Percentiles rank a stretch among this genome's conserved stretches.
These are phyloP conservation scores for Callyntrura sp. DNA, from an alignment of 2,888 invertebrate species.

Conservation along the genomic window DNA sequence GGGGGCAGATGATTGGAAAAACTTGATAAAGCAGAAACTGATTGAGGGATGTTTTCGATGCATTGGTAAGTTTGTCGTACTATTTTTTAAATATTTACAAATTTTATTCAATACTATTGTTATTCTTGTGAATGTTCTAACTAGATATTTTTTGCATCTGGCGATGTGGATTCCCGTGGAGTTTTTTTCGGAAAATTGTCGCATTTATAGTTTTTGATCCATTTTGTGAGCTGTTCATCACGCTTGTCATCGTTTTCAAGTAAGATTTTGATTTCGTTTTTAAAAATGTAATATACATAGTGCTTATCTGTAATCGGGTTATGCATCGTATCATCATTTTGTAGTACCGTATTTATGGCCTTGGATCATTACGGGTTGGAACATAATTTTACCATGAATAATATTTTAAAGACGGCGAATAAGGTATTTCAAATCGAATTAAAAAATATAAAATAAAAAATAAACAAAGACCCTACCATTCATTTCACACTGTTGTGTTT, in stretches of 20 bases:
- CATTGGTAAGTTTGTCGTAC: conserved; percentile 87
- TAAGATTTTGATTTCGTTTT: too few species aligned
- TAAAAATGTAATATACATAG: too few species aligned
- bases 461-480: not conserved
- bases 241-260: conserved; percentile 99
- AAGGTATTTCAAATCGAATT: too few species aligned
- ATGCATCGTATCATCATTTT: too few species aligned
- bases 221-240: conserved; percentile 99
- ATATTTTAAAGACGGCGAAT: conserved; percentile 88
- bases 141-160: conserved; percentile 87
- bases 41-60: conserved; percentile 91
- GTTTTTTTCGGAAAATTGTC: conserved; percentile 95
- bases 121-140: too few species aligned
- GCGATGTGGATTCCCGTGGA: conserved; percentile 97
- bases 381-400: conserved; percentile 89
- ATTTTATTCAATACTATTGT: too few species aligned
- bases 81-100: not conserved
- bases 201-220: conserved; percentile 98
- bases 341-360: conserved; percentile 95
- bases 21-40: conserved; percentile 91
- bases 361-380: conserved; percentile 97
- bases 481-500: not conserved
- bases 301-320: too few species aligned
- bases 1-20: too few species aligned
- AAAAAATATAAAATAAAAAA: too few species aligned